phyloP scores from a whole-genome alignment of 1,140 invertebrate genomes.

The Euglossa dilemma region DNA sequence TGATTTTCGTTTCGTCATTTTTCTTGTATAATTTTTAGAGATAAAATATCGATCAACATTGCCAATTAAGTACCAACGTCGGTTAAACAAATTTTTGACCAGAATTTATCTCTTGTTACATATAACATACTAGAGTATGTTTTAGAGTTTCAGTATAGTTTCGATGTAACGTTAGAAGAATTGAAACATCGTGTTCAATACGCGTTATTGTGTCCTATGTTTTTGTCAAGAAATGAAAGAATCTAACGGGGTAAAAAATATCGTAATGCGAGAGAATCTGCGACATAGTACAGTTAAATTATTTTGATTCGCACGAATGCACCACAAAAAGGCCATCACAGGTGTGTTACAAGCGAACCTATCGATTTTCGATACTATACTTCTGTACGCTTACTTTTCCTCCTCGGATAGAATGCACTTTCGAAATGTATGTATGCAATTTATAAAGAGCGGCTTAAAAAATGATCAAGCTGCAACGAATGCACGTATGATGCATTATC shows the following conservation, averaged over 20 bases:
- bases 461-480: neutral
- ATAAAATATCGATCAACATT: neutral
- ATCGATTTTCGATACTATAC: constrained; percentile 40
- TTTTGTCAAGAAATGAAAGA: neutral
- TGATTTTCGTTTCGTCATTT: neutral
- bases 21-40: neutral
- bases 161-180: neutral
- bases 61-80: neutral
- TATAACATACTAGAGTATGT: neutral
- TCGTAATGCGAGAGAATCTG: neutral
- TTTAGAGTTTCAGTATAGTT: neutral
- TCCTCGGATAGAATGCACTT: neutral
- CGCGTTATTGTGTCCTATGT: neutral
- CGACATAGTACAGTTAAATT: constrained; percentile 7
- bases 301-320: constrained; percentile 32
- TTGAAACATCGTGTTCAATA: neutral
- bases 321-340: constrained; percentile 17
- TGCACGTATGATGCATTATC: no score
- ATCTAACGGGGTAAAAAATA: neutral
- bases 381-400: neutral
- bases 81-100: no score
- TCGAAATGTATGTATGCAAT: neutral
- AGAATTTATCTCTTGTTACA: neutral
- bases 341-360: constrained; percentile 4
- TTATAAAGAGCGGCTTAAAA: neutral